A percentile compares a stretch with the other conserved stretches of the same genome.
These are phyloP conservation scores for Lordiphosa fenestrarum DNA, from an alignment of 2,888 invertebrate species.

Conservation along the genomic window DNA sequence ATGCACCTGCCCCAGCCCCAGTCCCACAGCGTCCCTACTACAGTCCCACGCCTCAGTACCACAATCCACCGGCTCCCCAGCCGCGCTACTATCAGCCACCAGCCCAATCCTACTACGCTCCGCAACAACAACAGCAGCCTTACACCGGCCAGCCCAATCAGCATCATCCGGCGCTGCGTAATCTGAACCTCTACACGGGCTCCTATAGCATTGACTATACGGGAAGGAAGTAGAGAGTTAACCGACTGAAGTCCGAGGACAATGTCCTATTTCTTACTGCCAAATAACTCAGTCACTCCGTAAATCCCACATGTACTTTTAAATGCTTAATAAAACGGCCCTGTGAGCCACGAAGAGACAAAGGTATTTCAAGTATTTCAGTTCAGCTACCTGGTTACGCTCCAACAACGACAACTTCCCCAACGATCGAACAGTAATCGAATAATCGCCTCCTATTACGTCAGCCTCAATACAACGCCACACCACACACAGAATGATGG, in stretches of 20 bases:
- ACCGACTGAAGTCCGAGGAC: conserved; percentile 68
- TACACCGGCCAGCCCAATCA: conserved; percentile 82
- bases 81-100: conserved; percentile 73
- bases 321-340: conserved; percentile 36
- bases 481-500: conserved; percentile 58
- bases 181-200: conserved; percentile 87
- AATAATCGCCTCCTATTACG: conserved; percentile 59
- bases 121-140: conserved; percentile 75
- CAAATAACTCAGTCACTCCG: conserved; percentile 72
- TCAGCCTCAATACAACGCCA: conserved; percentile 39
- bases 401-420: conserved; percentile 45
- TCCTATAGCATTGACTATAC: conserved; percentile 90
- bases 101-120: conserved; percentile 75
- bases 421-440: conserved; percentile 22
- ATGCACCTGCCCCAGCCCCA: conserved; percentile 60
- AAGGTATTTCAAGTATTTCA: conserved; percentile 29
- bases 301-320: conserved; percentile 41
- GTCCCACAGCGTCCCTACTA: conserved; percentile 62
- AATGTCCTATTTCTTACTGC: conserved; percentile 60
- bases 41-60: conserved; percentile 63
- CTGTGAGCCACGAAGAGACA: conserved; percentile 25
- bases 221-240: conserved; percentile 81
- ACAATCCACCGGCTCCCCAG: conserved; percentile 76
- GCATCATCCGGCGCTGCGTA: conserved; percentile 87
- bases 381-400: conserved; percentile 54